Evolutionary conservation across 2,113 vertebrate genomes (phyloP).

Genomic region (Corythaixoides concolor): DNA sequence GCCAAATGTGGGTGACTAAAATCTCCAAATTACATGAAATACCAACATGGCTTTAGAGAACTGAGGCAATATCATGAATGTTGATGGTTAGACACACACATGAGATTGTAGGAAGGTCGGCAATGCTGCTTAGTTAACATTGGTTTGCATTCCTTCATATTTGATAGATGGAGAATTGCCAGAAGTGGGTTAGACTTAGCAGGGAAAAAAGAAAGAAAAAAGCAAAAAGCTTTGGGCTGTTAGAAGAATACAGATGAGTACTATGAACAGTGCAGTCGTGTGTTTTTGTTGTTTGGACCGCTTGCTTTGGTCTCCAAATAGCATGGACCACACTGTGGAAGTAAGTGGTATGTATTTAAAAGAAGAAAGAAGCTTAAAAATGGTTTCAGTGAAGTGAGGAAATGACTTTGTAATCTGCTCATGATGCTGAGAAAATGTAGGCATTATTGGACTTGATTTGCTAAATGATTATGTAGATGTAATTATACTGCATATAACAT

Average conservation of each 20-base stretch:
- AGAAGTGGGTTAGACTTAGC: neutral
- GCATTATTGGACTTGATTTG: conserved; percentile 52
- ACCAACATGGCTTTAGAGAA: neutral
- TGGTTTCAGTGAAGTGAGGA: neutral
- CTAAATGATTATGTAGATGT: conserved; percentile 66
- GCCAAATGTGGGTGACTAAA: neutral
- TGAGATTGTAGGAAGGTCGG: neutral
- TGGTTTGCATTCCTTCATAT: neutral
- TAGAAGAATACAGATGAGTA: neutral
- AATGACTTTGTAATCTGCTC: conserved; percentile 19
- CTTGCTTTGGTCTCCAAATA: neutral
- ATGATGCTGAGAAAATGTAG: conserved; percentile 20
- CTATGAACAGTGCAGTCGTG: neutral
- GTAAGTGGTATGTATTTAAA: neutral
- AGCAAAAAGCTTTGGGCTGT: neutral
- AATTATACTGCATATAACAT: conserved; percentile 55
- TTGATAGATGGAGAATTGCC: neutral
- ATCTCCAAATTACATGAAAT: neutral
- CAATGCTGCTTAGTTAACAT: neutral
- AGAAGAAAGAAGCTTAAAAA: neutral
- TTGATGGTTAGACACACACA: neutral
- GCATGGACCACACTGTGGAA: neutral
- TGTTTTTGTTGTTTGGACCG: neutral
- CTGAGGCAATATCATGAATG: neutral
- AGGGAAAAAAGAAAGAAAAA: neutral